Base-by-base conservation (phyloP, 2,888 invertebrate genomes). In the Acleris literana region DNA sequence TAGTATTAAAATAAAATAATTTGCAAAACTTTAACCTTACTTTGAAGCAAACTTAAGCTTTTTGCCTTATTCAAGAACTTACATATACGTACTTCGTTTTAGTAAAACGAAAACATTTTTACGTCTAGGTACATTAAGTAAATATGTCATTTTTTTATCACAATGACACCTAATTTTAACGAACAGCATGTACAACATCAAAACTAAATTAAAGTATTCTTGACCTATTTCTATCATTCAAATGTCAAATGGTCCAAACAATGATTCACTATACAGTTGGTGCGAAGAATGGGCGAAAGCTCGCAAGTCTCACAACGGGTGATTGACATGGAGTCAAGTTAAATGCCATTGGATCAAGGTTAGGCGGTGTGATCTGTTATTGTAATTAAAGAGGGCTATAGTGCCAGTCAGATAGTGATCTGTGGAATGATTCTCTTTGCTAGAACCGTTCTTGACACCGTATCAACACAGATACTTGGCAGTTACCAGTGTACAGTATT, bases 281-380 rank as follows among this genome's bases (percentile, higher is more conserved):
- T 51, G 59, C 69, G 51, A 72, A 60, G 67, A 63, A 53, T 61
- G 57, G 61, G 70, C 57, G 64, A 69, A 69, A 71, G 69, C 63
- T 68, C n/a, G n/a, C n/a, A n/a, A n/a, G n/a, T n/a, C n/a, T n/a
- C 74, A 73, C 75, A 73, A 74, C 77, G 76, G 76, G 79, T 87
- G 87, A 89, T 87, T 88, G 88, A 88, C 87, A 84, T 78, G 71
- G 76, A 74, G 78, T 73, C 74, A 68, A 74, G 76, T 71, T 81
- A 86, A 88, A 88, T 88, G 84, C 77, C 80, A 88, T 84, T 82
- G 79, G 84, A 79, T 78, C 88, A 88, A 87, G 88, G 88, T 84
- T 78, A 75, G 69, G 68, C 56, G 69, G 80, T 74, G 84, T 85
- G 60, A 65, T 65, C 66, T 62, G 66, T 62, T 66, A 62, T 62